Evolutionary conservation across 2,113 vertebrate species (phyloP).

Genomic region (Pardalotus punctatus): DNA sequence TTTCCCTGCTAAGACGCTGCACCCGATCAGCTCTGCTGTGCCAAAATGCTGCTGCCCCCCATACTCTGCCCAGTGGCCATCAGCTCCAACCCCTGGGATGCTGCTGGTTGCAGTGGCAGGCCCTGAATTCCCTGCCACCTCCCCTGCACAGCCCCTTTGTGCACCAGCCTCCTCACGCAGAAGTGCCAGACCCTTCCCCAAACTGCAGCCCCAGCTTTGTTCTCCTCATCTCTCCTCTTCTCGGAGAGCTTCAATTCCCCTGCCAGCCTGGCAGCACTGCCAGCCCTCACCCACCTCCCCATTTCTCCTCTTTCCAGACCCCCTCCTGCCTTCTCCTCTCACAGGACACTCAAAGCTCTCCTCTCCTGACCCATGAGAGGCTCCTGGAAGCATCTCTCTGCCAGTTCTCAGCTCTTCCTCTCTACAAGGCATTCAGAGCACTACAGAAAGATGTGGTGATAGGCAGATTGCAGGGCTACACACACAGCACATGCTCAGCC

Average conservation of each 20-base stretch:
- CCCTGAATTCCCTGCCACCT: neutral
- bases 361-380: neutral
- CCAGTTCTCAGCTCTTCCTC: neutral
- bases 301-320: neutral
- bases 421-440: neutral
- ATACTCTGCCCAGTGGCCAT: neutral
- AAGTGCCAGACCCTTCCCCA: neutral
- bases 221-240: neutral
- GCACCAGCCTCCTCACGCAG: neutral
- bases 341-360: neutral
- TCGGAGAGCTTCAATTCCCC: neutral
- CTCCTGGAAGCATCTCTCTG: neutral
- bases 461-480: neutral
- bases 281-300: neutral
- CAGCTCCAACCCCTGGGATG: neutral
- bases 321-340: neutral
- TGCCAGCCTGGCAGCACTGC: neutral
- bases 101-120: neutral
- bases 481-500: neutral
- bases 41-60: neutral
- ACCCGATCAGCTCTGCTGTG: fast-evolving
- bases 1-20: neutral
- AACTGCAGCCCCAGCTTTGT: neutral
- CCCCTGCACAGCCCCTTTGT: neutral
- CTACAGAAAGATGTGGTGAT: neutral